Percentiles rank a stretch among this genome's conserved stretches.
phyloP scores from a whole-genome alignment of 2,113 vertebrate species.

The Sula dactylatra region DNA sequence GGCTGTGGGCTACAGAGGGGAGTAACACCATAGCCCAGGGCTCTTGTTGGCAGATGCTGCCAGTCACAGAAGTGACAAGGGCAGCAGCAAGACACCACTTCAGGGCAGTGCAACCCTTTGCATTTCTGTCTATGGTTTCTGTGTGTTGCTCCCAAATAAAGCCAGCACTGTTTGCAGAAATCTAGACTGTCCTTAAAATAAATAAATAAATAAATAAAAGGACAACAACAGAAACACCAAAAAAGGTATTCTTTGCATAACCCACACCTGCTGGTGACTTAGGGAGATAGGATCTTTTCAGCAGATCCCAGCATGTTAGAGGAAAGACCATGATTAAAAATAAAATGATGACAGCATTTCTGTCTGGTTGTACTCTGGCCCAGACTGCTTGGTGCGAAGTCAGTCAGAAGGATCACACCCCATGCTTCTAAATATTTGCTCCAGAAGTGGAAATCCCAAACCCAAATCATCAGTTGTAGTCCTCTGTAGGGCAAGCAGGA shows the following conservation, averaged over 20 bases:
- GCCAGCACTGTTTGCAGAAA: neutral
- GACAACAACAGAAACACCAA: neutral
- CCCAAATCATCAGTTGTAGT: accelerated
- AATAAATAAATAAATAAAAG: neutral
- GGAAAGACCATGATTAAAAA: neutral
- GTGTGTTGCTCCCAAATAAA: neutral
- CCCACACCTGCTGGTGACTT: neutral
- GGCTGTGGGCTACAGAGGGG: too few species aligned
- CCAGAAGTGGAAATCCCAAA: neutral
- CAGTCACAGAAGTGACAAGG: neutral
- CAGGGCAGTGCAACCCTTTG: neutral
- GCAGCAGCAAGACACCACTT: neutral
- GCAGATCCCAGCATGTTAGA: neutral
- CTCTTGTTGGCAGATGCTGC: neutral
- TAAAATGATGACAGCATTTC: neutral
- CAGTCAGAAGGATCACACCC: neutral
- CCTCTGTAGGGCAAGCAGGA: neutral
- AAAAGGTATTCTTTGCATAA: neutral
- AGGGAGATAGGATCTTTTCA: neutral
- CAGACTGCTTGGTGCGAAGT: neutral
- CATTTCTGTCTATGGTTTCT: neutral
- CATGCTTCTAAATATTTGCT: neutral
- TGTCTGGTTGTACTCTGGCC: neutral
- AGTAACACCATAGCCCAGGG: neutral
- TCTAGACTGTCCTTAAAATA: neutral